Conservation (phyloP, 2,888 invertebrate species). For the Strigamia crassipes region DNA sequence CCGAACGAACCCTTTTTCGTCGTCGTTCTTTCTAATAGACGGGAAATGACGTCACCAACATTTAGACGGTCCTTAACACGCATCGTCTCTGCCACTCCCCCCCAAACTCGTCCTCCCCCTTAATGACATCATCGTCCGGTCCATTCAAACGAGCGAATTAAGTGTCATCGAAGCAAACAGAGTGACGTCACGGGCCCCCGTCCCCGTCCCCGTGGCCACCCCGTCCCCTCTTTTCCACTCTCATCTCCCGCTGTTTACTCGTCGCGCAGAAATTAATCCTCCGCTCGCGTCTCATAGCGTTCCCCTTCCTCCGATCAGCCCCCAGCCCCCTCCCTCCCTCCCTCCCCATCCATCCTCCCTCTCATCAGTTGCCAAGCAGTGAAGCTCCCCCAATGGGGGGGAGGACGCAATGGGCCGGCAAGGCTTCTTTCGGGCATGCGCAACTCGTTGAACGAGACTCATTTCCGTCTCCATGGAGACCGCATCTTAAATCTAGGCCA, state of each 20-base stretch:
- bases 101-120: background rate
- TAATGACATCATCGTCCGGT: background rate
- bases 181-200: background rate
- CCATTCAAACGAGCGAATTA: slow-evolving; percentile 4
- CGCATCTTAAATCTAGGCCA: slow-evolving; percentile 31
- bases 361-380: slow-evolving; percentile 27
- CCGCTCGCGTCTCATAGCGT: background rate
- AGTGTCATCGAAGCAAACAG: slow-evolving; percentile 7
- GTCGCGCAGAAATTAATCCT: slow-evolving; percentile 22
- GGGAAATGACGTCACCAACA: background rate
- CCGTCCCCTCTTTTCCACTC: background rate
- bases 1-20: slow-evolving; percentile 59
- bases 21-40: slow-evolving; percentile 54
- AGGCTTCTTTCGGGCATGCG: slow-evolving; percentile 25
- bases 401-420: slow-evolving; percentile 14
- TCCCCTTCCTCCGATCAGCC: background rate
- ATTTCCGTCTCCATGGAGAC: slow-evolving; percentile 16
- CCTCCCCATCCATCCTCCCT: background rate
- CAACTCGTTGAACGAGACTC: background rate
- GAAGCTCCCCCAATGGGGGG: background rate
- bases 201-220: too few relatives aligned
- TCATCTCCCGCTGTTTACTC: slow-evolving; percentile 29
- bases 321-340: background rate
- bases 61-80: background rate
- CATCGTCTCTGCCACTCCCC: background rate